Percentiles rank a stretch among this genome's conserved stretches.
phyloP scores from a whole-genome alignment of 2,888 invertebrate genomes.

The Bugulina stolonifera region DNA sequence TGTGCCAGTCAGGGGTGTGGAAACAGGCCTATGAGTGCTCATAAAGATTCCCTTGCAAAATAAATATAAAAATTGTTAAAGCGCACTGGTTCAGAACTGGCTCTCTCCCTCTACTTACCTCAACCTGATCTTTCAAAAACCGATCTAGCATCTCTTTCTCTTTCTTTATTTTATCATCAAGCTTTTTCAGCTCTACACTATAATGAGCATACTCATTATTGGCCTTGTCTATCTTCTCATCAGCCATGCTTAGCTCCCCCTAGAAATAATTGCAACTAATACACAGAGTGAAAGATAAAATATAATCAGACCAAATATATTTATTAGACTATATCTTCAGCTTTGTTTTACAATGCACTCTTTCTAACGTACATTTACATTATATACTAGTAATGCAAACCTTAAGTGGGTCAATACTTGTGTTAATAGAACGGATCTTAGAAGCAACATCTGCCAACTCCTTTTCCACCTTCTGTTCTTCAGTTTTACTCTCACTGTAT shows the following conservation, averaged over 20 bases:
- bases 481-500: neutral
- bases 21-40: too few species aligned
- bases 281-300: too few species aligned
- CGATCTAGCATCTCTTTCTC: neutral
- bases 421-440: neutral
- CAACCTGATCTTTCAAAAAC: neutral
- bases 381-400: too few species aligned
- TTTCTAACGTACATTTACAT: too few species aligned
- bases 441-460: neutral
- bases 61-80: too few species aligned
- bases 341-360: too few species aligned
- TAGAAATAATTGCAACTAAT: too few species aligned
- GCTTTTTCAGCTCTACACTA: conserved; percentile 32
- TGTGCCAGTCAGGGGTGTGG: too few species aligned
- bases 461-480: neutral
- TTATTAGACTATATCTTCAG: too few species aligned
- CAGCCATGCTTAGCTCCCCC: neutral
- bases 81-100: too few species aligned
- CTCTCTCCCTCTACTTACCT: conserved; percentile 10
- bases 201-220: conserved; percentile 30
- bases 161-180: conserved; percentile 15
- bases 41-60: too few species aligned
- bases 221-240: conserved; percentile 23
- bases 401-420: conserved; percentile 1
- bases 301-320: too few species aligned